Evolutionary conservation across 2,797 vertebrate genomes (phyloP), one percentile per base, ranked within the genome.

Genomic region (Linurgus olivaceus): DNA sequence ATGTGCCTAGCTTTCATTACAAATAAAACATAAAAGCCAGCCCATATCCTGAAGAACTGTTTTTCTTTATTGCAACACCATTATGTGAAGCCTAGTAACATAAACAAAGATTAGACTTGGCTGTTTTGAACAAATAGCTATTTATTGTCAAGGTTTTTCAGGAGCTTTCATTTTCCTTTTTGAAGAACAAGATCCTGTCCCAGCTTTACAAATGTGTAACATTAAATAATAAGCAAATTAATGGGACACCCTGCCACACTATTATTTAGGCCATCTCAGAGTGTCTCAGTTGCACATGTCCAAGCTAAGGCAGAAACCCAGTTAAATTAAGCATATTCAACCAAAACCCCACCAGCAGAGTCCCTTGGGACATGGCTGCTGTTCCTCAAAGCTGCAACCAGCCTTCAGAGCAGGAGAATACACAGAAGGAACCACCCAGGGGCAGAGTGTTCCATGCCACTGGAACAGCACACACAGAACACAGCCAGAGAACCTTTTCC

Each of bases 51-150:
- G 55, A 88, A 86, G 66, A 94, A 73, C 82, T 87, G 77, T 89
- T 96, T 97, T 90, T 97, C 96, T 95, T 94, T 96, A 97, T 96
- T 96, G 93, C 92, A 78, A 78, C 76, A 81, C 78, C 86, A 94
- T 97, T 97, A 96, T 86, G 73, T 10, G 59, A 90, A 94, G 80
- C 81, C 83, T 93, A 65, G 89, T 92, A 97, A 96, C 94, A 95
- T 95, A 97, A 96, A 95, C 94, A 95, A 95, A 97, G 94, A 96
- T 97, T 95, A 94, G 95, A 91, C 86, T 94, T 13, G 78, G 92
- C 91, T 94, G 70, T 50, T 96, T 83, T 87, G 79, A 96, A 76
- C 93, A 96, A 97, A 97, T 95, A 97, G 89, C 92, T 73, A 91
- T 96, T 97, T 97, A 93, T 90, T 93, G 83, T 94, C 78, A 77